phyloP scores from a whole-genome alignment of 2,888 invertebrate species.

The Agrotis segetum region DNA sequence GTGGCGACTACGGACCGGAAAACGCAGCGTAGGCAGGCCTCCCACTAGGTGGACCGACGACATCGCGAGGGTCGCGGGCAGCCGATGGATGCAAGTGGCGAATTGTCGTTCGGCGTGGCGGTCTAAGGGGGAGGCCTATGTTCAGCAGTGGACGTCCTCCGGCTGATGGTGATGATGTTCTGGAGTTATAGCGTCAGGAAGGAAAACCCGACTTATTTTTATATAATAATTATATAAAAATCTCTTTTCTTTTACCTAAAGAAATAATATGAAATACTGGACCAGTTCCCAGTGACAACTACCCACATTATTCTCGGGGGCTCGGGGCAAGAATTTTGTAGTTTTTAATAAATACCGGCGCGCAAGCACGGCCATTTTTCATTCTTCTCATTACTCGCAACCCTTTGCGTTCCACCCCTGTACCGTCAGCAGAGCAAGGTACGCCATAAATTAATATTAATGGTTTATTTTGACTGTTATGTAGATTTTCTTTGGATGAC shows the following conservation, averaged over 20 bases:
- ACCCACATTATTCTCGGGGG: slow-evolving; percentile 52
- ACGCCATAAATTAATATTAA: slow-evolving; percentile 77
- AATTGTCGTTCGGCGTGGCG: no score
- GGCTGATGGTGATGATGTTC: no score
- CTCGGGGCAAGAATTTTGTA: slow-evolving; percentile 69
- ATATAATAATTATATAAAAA: no score
- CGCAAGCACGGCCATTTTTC: slow-evolving; percentile 84
- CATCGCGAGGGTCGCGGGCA: no score
- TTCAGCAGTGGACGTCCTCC: no score
- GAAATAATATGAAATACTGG: slow-evolving; percentile 17
- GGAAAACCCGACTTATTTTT: no score
- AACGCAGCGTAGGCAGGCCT: no score
- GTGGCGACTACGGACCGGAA: no score
- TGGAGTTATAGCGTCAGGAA: no score
- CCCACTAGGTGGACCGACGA: no score
- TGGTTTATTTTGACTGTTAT: slow-evolving; percentile 40
- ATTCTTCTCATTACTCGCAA: slow-evolving; percentile 80
- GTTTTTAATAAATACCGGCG: slow-evolving; percentile 85
- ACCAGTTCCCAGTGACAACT: slow-evolving; percentile 28
- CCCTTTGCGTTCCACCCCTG: slow-evolving; percentile 86
- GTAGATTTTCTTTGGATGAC: slow-evolving; percentile 25
- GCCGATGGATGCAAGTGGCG: no score
- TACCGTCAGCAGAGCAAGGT: slow-evolving; percentile 67
- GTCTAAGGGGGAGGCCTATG: no score
- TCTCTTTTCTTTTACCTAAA: not conserved